Base-by-base conservation (phyloP, 2,113 vertebrate species). In the Climacteris rufus region DNA sequence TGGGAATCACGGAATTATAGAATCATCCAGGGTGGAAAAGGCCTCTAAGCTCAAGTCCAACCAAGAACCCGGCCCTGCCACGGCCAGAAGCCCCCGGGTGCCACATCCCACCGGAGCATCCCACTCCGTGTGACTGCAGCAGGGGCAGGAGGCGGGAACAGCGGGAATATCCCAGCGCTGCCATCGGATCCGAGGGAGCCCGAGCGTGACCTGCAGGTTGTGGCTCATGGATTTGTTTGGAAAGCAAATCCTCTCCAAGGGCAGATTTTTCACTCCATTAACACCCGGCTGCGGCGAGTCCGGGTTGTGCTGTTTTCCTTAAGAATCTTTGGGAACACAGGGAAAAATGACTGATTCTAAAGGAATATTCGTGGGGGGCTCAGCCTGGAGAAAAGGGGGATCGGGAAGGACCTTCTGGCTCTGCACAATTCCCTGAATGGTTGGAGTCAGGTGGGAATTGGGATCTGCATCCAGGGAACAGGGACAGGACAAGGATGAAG, bases 211-310 rank as follows among this genome's bases (percentile, higher is more conserved):
- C n/a, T 7, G 23, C 24, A 57, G 10, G 52, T 1, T 14, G 35
- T 7, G 52, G 35, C 24, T 59, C 31, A 12, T 1, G 44, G 83
- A 42, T 35, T 49, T 35, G 3, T 57, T 66, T 31, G 35, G 61
- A 15, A 42, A 66, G 40, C 3, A 30, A 30, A 57, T 76, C 35
- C 44, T 3, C 1, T 25, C 44, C 25, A 0, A 0, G 60, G 24
- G 11, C 6, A 10, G 31, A 20, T 7, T 76, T 66, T 21, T 15
- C 4, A 0, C 30, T 57, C 50, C 10, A 1, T 16, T 56, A n/a
- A 64, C 1, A 0, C 23, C 28, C 2, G 4, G 40, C 7, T 39
- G 19, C 0, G 0, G 30, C 0, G 0, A 57, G 35, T 6, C 16
- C 2, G 6, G 9, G 6, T 22, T 27, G 44, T 53, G 53, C 59